Percentiles rank a stretch among this genome's conserved stretches.
Conservation (phyloP, 2,888 invertebrate species). For the Erynnis tages region DNA sequence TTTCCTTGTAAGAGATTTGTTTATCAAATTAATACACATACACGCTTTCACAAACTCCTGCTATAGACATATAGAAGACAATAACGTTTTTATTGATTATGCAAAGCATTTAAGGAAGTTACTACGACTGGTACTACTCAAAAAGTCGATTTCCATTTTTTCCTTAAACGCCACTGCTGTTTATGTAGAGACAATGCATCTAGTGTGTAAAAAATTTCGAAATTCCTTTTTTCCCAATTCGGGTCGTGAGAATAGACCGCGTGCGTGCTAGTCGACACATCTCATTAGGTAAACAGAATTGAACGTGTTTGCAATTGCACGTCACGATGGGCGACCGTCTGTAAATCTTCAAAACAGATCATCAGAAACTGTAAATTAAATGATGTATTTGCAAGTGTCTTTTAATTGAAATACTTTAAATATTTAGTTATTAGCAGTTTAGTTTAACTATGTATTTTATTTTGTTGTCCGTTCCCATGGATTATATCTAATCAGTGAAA, state of each 20-base stretch:
- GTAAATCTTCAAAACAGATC: conserved; percentile 28
- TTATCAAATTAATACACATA: too few species aligned
- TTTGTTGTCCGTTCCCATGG: conserved; percentile 71
- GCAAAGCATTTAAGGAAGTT: not conserved
- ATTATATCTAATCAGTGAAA: conserved; percentile 74
- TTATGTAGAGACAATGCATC: conserved; percentile 75
- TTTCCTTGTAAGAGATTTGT: too few species aligned
- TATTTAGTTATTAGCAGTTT: too few species aligned
- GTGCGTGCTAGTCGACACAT: conserved; percentile 62
- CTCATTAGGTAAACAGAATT: conserved; percentile 72
- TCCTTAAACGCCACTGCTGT: conserved; percentile 65
- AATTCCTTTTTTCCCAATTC: conserved; percentile 58
- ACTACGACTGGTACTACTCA: not conserved
- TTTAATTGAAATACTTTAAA: too few species aligned
- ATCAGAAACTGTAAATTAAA: too few species aligned
- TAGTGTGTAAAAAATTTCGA: conserved; percentile 69
- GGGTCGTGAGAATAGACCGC: conserved; percentile 75
- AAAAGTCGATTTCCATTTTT: conserved; percentile 38
- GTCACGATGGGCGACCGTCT: not conserved
- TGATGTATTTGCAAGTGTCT: too few species aligned
- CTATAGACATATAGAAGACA: too few species aligned
- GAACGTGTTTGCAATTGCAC: conserved; percentile 46
- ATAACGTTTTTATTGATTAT: not conserved
- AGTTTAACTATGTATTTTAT: conserved; percentile 54
- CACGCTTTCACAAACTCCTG: too few species aligned